phyloP scores from a whole-genome alignment of 2,888 invertebrate genomes.

The Tolmerus cingulatus region DNA sequence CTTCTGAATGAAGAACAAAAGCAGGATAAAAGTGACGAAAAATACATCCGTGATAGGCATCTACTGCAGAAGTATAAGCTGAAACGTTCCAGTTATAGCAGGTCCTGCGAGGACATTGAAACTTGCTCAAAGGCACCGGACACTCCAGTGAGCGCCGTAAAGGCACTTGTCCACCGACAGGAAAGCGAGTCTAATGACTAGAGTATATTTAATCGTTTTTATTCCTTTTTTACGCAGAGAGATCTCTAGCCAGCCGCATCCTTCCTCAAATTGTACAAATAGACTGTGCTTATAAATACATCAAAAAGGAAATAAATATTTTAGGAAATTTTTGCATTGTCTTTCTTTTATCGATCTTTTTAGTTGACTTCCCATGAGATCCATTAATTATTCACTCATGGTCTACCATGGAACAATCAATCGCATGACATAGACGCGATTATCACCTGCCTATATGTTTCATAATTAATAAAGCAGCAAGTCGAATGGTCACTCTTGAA shows the following conservation, averaged over 20 bases:
- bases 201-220: background rate
- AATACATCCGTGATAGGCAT: conserved; percentile 43
- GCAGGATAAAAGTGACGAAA: conserved; percentile 40
- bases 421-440: background rate
- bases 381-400: background rate
- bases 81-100: conserved; percentile 48
- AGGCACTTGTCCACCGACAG: conserved; percentile 46
- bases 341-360: background rate
- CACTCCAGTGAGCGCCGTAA: conserved; percentile 34
- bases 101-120: conserved; percentile 48
- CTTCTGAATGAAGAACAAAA: conserved; percentile 37
- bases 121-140: background rate
- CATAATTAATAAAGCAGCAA: background rate
- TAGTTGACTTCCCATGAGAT: background rate
- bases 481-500: background rate
- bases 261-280: conserved; percentile 5
- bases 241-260: background rate
- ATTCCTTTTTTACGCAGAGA: background rate
- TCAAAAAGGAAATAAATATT: conserved; percentile 26
- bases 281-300: background rate
- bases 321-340: background rate
- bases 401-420: background rate
- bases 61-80: conserved; percentile 47
- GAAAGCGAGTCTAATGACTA: conserved; percentile 46
- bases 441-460: background rate